Percentiles rank a stretch among this genome's conserved stretches.
Conservation (phyloP, 2,797 vertebrate genomes). For the Prionace glauca region DNA sequence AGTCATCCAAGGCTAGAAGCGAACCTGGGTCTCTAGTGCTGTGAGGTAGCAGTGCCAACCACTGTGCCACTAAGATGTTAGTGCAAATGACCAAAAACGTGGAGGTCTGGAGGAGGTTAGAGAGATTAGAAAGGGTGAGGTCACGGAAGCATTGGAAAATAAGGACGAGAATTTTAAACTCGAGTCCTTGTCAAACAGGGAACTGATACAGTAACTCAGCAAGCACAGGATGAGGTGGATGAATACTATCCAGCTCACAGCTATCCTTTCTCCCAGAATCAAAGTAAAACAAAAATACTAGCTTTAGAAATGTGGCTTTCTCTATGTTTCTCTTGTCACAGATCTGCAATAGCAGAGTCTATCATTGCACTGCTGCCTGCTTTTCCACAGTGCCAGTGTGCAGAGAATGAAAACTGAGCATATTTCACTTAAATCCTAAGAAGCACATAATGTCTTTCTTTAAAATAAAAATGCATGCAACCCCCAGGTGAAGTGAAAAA, state of each 20-base stretch:
- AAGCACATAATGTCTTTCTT: not conserved
- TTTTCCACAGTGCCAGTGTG: not conserved
- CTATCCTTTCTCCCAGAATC: not conserved
- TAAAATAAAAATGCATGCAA: not conserved
- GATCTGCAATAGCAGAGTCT: not conserved
- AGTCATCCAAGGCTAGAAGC: too few relatives aligned
- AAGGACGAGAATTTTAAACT: not conserved
- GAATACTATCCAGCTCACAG: not conserved
- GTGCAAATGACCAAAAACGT: not conserved
- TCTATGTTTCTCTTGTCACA: not conserved
- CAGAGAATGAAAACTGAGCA: not conserved
- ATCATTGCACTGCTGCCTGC: not conserved
- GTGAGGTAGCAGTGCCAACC: too few relatives aligned
- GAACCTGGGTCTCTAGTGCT: too few relatives aligned
- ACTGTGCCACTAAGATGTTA: too few relatives aligned
- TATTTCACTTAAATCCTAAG: not conserved
- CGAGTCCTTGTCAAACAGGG: not conserved
- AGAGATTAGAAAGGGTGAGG: not conserved
- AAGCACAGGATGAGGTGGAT: too few relatives aligned
- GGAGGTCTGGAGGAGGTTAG: not conserved
- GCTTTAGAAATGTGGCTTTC: not conserved
- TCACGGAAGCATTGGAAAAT: not conserved
- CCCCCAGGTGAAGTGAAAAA: not conserved
- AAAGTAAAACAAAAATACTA: not conserved
- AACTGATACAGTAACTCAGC: not conserved